These are phyloP conservation scores for Boleophthalmus pectinirostris DNA, from an alignment of 2,113 vertebrate genomes.

Conservation along the genomic window DNA sequence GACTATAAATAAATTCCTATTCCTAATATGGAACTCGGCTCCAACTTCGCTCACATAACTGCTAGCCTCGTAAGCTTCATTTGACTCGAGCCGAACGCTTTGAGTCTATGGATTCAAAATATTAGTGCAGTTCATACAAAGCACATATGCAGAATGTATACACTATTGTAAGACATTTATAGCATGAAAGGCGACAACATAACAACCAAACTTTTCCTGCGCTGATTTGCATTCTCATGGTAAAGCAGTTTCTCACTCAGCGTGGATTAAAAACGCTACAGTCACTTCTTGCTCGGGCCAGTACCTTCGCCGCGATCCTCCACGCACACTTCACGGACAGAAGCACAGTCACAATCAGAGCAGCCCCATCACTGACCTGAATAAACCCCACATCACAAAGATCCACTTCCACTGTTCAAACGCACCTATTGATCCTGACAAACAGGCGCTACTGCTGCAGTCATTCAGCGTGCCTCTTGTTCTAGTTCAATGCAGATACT, in stretches of 20 bases:
- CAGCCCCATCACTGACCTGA: slow-evolving; percentile 51
- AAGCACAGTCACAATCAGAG: slow-evolving; percentile 47
- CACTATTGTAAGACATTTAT: too few relatives aligned
- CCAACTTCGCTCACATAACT: too few relatives aligned
- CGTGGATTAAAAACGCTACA: not conserved
- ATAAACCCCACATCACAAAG: slow-evolving; percentile 48
- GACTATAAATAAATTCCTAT: too few relatives aligned
- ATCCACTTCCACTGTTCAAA: slow-evolving; percentile 61
- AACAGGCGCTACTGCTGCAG: slow-evolving; percentile 52
- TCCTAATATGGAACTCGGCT: too few relatives aligned
- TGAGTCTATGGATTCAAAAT: too few relatives aligned
- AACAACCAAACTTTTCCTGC: not conserved
- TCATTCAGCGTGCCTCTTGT: slow-evolving; percentile 51
- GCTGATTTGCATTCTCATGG: not conserved
- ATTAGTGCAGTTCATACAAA: too few relatives aligned
- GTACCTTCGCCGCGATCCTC: slow-evolving; percentile 29
- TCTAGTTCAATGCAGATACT: slow-evolving; percentile 62
- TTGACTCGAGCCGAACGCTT: too few relatives aligned
- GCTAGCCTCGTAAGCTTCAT: too few relatives aligned
- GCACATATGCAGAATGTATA: too few relatives aligned
- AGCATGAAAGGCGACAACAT: too few relatives aligned
- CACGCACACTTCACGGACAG: not conserved
- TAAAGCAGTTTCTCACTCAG: not conserved
- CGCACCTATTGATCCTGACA: slow-evolving; percentile 67
- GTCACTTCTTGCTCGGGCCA: slow-evolving; percentile 9